Evolutionary conservation across 2,113 vertebrate species (phyloP).

Genomic region (Micromys minutus): DNA sequence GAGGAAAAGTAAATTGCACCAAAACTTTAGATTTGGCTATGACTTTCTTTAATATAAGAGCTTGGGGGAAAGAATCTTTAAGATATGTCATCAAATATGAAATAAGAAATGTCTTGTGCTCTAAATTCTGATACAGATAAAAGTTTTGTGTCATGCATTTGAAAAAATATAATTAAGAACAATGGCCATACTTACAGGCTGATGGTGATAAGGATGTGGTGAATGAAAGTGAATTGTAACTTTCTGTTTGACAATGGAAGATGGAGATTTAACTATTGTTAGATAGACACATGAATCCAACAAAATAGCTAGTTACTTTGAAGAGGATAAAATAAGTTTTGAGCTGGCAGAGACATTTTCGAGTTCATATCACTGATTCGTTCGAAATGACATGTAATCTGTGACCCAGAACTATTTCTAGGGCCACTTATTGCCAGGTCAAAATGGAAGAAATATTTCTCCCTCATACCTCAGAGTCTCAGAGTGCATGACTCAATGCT

Average conservation of each 20-base stretch:
- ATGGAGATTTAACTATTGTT: background rate
- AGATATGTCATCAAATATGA: conserved; percentile 18
- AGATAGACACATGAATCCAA: background rate
- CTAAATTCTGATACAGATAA: background rate
- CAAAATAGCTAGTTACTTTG: background rate
- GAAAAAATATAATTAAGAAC: conserved; percentile 16
- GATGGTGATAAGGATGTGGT: background rate
- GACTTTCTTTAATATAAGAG: conserved; percentile 6
- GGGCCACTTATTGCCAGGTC: background rate
- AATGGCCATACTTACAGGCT: background rate
- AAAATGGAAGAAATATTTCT: background rate
- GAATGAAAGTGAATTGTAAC: background rate
- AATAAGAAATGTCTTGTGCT: background rate
- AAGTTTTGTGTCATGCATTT: background rate
- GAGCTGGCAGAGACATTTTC: background rate
- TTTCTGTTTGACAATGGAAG: conserved; percentile 30
- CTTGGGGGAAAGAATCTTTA: background rate
- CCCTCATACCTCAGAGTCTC: background rate
- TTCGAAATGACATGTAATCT: background rate
- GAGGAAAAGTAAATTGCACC: conserved; percentile 42
- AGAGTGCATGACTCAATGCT: background rate
- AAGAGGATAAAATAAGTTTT: conserved; percentile 29
- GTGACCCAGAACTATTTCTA: background rate
- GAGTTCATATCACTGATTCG: background rate
- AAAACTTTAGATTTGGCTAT: conserved; percentile 4